Conservation (phyloP, 2,888 invertebrate species). For the Melipona bicolor region DNA sequence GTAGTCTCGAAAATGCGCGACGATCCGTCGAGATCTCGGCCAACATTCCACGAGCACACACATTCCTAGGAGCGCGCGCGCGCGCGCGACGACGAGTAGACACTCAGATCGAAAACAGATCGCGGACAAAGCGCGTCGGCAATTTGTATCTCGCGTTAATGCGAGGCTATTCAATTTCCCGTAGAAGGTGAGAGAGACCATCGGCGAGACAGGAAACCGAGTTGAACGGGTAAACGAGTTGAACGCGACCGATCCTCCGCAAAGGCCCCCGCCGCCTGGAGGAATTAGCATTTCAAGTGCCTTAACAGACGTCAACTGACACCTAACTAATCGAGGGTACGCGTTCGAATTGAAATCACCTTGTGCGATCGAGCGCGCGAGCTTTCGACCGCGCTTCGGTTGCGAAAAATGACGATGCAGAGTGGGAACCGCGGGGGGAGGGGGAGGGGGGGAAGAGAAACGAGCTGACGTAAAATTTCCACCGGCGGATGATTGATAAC, state of each 20-base stretch:
- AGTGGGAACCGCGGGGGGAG: not conserved
- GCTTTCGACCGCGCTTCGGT: conserved; percentile 36
- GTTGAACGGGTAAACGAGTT: conserved; percentile 52
- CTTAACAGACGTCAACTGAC: conserved; percentile 75
- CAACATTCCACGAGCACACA: conserved; percentile 56
- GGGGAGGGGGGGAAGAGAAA: not conserved
- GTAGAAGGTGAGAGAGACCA: conserved; percentile 58
- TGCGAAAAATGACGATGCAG: conserved; percentile 7
- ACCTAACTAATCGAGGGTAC: conserved; percentile 70
- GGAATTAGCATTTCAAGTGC: conserved; percentile 81
- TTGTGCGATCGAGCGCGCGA: conserved; percentile 29
- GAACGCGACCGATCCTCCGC: conserved; percentile 70
- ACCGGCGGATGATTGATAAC: conserved; percentile 5
- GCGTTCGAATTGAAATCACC: conserved; percentile 65
- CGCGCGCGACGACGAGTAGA: conserved; percentile 6
- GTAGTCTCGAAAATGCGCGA: not conserved
- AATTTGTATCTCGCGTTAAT: conserved; percentile 67
- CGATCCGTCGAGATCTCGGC: conserved; percentile 3
- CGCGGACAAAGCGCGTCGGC: conserved; percentile 20
- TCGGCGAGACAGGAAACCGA: conserved; percentile 59
- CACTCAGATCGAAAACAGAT: conserved; percentile 35
- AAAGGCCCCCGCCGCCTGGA: conserved; percentile 64
- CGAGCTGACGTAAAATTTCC: conserved; percentile 5
- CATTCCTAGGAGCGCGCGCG: conserved; percentile 49
- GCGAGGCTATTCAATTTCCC: conserved; percentile 65